Conservation (phyloP, 2,888 invertebrate species). For the Diadegma fenestrale region DNA sequence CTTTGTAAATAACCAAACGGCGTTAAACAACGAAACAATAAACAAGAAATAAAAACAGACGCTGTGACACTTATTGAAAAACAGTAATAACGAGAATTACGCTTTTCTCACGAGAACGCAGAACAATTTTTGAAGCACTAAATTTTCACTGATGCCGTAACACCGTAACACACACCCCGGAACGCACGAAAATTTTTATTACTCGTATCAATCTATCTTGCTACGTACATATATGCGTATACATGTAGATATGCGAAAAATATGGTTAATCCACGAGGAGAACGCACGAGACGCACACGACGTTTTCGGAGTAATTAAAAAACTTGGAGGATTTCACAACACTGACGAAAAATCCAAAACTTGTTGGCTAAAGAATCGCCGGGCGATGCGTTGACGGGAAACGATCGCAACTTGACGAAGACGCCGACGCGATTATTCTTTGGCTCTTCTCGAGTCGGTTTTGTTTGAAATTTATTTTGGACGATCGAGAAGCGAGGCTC, state of each 20-base stretch:
- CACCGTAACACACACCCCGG: constrained; percentile 44
- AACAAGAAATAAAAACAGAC: constrained; percentile 6
- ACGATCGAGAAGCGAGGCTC: constrained; percentile 39
- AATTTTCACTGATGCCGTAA: constrained; percentile 56
- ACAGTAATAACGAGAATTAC: constrained; percentile 23
- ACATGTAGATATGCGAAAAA: not conserved
- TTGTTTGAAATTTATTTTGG: constrained; percentile 5
- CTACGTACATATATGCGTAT: not conserved
- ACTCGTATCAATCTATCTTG: not conserved
- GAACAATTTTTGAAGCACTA: constrained; percentile 48
- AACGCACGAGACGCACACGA: not conserved
- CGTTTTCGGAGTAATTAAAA: not conserved
- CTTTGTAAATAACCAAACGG: not conserved
- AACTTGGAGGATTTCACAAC: not conserved
- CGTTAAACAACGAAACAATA: not conserved
- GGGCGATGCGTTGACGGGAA: constrained; percentile 18
- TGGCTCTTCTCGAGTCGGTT: not conserved
- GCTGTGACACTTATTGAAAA: constrained; percentile 20
- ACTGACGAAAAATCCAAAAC: constrained; percentile 7
- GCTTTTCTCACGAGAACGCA: constrained; percentile 4
- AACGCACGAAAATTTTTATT: constrained; percentile 22
- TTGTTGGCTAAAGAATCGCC: constrained; percentile 5
- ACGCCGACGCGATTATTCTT: constrained; percentile 37
- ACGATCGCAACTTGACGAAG: constrained; percentile 22
- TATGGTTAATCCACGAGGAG: not conserved